phyloP scores from a whole-genome alignment of 2,888 invertebrate species.

The Nephrocerus scutellatus region DNA sequence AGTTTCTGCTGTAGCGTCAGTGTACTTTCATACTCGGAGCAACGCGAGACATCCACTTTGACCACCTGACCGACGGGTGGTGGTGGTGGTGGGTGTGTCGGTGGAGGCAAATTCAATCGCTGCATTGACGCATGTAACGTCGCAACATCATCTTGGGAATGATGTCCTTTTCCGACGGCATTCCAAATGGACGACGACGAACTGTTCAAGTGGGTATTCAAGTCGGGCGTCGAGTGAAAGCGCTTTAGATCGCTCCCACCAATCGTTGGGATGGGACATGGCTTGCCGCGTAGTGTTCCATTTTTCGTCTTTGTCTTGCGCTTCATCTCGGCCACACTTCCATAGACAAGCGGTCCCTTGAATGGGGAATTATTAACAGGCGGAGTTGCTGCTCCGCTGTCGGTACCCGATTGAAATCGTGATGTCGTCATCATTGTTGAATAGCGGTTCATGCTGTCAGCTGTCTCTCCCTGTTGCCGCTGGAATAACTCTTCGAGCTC shows the following conservation, averaged over 20 bases:
- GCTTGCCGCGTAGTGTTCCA: slow-evolving; percentile 45
- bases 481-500: slow-evolving; percentile 91
- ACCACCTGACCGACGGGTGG: slow-evolving; percentile 65
- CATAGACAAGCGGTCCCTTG: slow-evolving; percentile 66
- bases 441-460: slow-evolving; percentile 48
- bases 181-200: slow-evolving; percentile 45
- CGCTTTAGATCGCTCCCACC: slow-evolving; percentile 56
- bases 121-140: slow-evolving; percentile 47
- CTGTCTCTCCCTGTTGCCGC: slow-evolving; percentile 65
- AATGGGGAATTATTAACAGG: slow-evolving; percentile 56
- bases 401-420: slow-evolving; percentile 59
- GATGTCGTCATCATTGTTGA: slow-evolving; percentile 66
- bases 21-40: slow-evolving; percentile 49
- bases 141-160: slow-evolving; percentile 66
- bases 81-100: slow-evolving; percentile 75
- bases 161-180: slow-evolving; percentile 51
- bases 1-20: slow-evolving; percentile 44
- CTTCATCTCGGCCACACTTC: slow-evolving; percentile 94
- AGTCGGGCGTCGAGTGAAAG: slow-evolving; percentile 86
- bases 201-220: slow-evolving; percentile 51
- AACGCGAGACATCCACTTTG: slow-evolving; percentile 57
- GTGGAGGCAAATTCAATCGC: slow-evolving; percentile 61
- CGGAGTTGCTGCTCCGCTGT: slow-evolving; percentile 55
- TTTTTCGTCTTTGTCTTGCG: slow-evolving; percentile 53
- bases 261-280: slow-evolving; percentile 45